A percentile compares a stretch with the other conserved stretches of the same genome.
Conservation (phyloP, 1,140 invertebrate genomes). For the Pseudomyrmex cubaensis region DNA sequence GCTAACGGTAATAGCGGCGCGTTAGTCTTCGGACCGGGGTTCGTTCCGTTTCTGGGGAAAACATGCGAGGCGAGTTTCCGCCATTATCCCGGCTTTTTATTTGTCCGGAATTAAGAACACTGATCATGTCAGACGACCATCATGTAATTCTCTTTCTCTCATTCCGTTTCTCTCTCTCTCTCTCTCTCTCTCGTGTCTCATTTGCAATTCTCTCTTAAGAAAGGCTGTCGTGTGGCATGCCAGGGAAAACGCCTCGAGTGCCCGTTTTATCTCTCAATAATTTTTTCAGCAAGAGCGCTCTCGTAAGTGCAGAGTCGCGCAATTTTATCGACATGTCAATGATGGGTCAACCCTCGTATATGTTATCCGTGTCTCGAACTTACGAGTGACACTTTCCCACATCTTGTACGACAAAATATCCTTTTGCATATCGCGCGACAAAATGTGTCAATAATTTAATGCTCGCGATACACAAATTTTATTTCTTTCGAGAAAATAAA, state of each 20-base stretch:
- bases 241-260: conserved; percentile 4
- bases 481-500: too few relatives aligned
- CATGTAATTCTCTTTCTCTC: conserved; percentile 48
- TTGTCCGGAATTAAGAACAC: conserved; percentile 52
- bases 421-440: background rate
- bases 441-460: too few relatives aligned
- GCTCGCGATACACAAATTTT: too few relatives aligned
- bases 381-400: background rate
- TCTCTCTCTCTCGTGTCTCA: background rate
- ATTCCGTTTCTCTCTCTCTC: background rate
- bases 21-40: conserved; percentile 18
- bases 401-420: background rate
- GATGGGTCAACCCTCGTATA: conserved; percentile 36
- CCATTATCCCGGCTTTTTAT: conserved; percentile 57
- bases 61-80: conserved; percentile 45
- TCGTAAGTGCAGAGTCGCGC: conserved; percentile 44
- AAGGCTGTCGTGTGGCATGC: background rate
- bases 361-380: conserved; percentile 38
- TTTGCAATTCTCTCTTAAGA: background rate
- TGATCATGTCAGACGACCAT: conserved; percentile 53
- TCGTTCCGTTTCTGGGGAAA: conserved; percentile 30
- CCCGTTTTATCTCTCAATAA: conserved; percentile 22
- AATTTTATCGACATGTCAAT: conserved; percentile 51
- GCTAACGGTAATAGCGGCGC: conserved; percentile 37
- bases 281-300: conserved; percentile 33